Evolutionary conservation across 2,113 vertebrate genomes (phyloP), one percentile per base, ranked within the genome.

Genomic region (Saguinus imperator): DNA sequence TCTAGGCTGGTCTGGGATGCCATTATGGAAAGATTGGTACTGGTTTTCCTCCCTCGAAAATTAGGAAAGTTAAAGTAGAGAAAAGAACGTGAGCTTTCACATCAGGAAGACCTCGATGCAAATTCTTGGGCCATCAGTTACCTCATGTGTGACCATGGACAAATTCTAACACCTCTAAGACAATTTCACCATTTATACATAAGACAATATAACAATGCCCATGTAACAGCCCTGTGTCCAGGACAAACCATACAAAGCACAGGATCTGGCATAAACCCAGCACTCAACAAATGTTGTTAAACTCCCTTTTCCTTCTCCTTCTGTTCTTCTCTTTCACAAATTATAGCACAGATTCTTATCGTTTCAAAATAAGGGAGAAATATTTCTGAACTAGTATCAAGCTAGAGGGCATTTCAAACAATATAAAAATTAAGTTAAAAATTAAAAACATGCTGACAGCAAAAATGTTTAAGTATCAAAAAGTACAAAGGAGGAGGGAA

Each of bases 361-460:
- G 35, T 88, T 81, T 89, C 75, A 90, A 84, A 92, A 95, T 52
- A 32, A 75, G 61, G n/a, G 12, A 73, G 70, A 87, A 87, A 83
- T 37, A 61, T 40, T 86, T 83, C 68, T 80, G 18, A 92, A 82
- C 89, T 81, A 85, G 25, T 25, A 89, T 50, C 23, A 83, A 10
- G 23, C 16, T 64, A 2, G 12, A 91, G 52, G 12, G 12, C 2
- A 94, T 37, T 35, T 50, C 52, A 76, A 94, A 85, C 45, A 81
- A 70, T 9, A 85, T 57, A 76, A 95, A 94, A 76, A 48, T 55
- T 61, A 50, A 57, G 50, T 72, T 58, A 64, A 82, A 81, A 89
- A 82, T 77, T 90, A 91, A 80, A 86, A 73, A 52, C 16, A 72
- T 45, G 45, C 32, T 27, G 52, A 68, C 40, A 29, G 57, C 52